Conservation (phyloP, 1,140 invertebrate species). For the Aplysia californica region DNA sequence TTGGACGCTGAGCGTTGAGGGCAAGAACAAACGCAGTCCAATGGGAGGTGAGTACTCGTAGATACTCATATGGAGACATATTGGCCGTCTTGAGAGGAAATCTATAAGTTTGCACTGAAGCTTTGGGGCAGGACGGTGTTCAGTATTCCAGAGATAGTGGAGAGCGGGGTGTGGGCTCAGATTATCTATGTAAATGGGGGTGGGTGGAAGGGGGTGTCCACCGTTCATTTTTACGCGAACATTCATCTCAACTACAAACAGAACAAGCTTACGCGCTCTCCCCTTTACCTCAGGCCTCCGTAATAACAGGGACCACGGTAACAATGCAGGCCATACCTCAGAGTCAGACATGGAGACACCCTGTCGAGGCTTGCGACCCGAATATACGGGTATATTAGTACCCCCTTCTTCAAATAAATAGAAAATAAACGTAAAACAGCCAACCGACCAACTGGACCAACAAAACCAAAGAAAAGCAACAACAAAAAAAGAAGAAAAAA, state of each 20-base stretch:
- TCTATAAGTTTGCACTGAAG: no score
- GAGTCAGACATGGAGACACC: not conserved
- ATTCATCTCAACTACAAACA: not conserved
- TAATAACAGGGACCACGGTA: not conserved
- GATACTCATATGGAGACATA: no score
- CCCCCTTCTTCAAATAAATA: not conserved
- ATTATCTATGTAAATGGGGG: no score
- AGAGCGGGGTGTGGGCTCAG: no score
- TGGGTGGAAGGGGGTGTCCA: not conserved
- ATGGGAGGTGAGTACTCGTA: not conserved
- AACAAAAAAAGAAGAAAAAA: no score
- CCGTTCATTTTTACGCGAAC: not conserved
- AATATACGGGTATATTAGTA: not conserved
- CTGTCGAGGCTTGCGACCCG: not conserved
- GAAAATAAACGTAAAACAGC: not conserved
- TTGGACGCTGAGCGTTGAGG: no score
- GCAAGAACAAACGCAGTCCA: not conserved
- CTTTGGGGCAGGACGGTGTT: no score
- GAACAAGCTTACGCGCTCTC: not conserved
- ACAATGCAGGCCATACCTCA: not conserved
- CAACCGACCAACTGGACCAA: no score
- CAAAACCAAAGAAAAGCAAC: no score
- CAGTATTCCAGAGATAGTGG: no score
- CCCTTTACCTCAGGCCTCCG: not conserved
- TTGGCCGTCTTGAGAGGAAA: no score